Evolutionary conservation across 2,888 invertebrate genomes (phyloP).

Genomic region (Limnephilus rhombicus): DNA sequence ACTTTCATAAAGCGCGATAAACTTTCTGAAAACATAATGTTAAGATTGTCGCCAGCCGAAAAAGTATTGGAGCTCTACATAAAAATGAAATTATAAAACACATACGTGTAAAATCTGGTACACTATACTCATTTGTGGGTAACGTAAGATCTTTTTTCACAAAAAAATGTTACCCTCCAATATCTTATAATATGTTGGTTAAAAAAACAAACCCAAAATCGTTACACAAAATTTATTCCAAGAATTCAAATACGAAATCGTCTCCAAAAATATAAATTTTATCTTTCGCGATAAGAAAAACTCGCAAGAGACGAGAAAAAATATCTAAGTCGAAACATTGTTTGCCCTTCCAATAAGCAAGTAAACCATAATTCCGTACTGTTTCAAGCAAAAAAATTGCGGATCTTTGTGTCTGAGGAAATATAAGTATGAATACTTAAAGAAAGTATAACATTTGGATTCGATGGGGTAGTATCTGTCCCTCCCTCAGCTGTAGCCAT

Average conservation of each 20-base stretch:
- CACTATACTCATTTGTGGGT: background rate
- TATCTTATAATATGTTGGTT: slow-evolving; percentile 14
- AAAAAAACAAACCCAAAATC: slow-evolving; percentile 19
- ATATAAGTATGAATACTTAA: slow-evolving; percentile 59
- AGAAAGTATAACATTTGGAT: slow-evolving; percentile 51
- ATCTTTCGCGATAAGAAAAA: slow-evolving; percentile 34
- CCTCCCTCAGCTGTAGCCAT: background rate
- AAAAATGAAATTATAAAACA: background rate
- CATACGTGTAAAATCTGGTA: too few relatives aligned
- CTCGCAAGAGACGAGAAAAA: background rate
- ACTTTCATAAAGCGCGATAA: too few relatives aligned
- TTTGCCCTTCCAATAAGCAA: slow-evolving; percentile 52
- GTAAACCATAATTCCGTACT: slow-evolving; percentile 56
- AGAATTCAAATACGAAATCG: slow-evolving; percentile 38
- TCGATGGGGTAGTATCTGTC: slow-evolving; percentile 22
- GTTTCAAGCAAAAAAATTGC: slow-evolving; percentile 52
- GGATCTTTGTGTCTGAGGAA: slow-evolving; percentile 45
- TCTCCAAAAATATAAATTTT: slow-evolving; percentile 41
- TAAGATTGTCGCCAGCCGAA: background rate
- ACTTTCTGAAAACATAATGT: background rate
- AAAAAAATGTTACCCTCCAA: background rate
- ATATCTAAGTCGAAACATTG: slow-evolving; percentile 32
- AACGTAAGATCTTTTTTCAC: background rate
- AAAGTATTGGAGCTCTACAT: background rate
- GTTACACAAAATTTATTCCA: slow-evolving; percentile 43